Evolutionary conservation across 2,113 vertebrate species (phyloP), one percentile per base, ranked within the genome.

Genomic region (Geothlypis trichas): DNA sequence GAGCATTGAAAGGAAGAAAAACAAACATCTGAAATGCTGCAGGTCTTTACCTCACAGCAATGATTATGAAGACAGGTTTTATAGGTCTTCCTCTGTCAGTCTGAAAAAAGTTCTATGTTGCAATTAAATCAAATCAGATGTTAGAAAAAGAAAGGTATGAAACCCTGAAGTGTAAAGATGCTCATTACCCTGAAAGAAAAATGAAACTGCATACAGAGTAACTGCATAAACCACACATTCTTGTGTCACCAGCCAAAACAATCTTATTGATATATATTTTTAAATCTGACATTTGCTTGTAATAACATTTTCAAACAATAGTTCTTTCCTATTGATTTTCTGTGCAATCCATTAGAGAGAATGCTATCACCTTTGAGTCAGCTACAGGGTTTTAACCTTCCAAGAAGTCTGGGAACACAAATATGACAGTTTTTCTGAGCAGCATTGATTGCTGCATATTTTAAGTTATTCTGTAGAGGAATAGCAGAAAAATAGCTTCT

Each of bases 381-480:
- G 55, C 63, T 84, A 39, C 51, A 75, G 35, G 35, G n/a, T 42
- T 91, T 78, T 59, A 87, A 79, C 89, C 66, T 89, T 85, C 58
- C 28, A 89, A 80, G 55, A 87, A 52, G 30, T 37, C 77, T 80
- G 55, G 44, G 42, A 76, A 87, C 73, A 80, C 26, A 76, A 85
- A 49, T 49, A 86, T 54, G 85, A 94, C 84, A 66, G 26, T 62
- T 90, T 74, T 89, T 76, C 35, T 73, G 15, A 87, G 54, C 24
- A 90, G 65, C 58, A 91, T 27, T 69, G 65, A 86, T 80, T 86
- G 52, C 33, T 2, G 12, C 10, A 27, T 71, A 55, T 83, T 91
- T 88, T 67, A 92, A 86, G 52, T 90, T 87, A 76, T 68, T 93
- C 83, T 90, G 78, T 72, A 91, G 89, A 65, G 52, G 14, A 94